Evolutionary conservation across 2,113 vertebrate species (phyloP).

Genomic region (Indri indri): DNA sequence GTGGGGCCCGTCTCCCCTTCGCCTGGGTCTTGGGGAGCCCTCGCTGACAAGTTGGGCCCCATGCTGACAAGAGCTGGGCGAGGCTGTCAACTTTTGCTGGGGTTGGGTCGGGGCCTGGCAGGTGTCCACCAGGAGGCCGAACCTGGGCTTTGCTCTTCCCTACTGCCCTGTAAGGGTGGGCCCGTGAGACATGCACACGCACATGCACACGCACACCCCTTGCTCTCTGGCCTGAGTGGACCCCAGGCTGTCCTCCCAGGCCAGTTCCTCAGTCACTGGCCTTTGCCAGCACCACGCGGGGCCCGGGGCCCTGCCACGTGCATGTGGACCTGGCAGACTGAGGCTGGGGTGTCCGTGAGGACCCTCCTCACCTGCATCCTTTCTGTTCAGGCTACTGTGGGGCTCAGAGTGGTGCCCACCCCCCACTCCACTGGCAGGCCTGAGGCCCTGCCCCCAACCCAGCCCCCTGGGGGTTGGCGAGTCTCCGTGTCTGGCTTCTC

Average conservation of each 20-base stretch:
- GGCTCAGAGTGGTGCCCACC: no score
- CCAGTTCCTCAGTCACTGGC: background rate
- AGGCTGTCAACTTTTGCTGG: background rate
- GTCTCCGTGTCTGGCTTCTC: background rate
- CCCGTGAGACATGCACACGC: background rate
- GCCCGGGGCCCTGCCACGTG: no score
- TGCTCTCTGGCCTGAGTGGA: background rate
- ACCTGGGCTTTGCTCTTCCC: background rate
- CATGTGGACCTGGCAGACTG: background rate
- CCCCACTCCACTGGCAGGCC: no score
- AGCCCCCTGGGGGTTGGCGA: background rate
- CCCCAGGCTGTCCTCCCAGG: background rate
- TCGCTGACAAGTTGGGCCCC: background rate
- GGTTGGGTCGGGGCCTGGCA: background rate
- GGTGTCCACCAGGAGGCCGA: no score
- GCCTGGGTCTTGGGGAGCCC: background rate
- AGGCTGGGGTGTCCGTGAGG: background rate
- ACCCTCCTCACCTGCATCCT: fast-evolving
- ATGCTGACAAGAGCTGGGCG: background rate
- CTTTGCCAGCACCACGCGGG: background rate
- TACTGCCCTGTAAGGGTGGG: background rate
- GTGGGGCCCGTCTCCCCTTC: background rate
- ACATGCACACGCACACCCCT: fast-evolving
- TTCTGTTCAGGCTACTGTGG: background rate
- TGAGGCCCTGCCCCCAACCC: background rate